Conservation (phyloP, 1,140 invertebrate species). For the Pemphigus obesinymphae region DNA sequence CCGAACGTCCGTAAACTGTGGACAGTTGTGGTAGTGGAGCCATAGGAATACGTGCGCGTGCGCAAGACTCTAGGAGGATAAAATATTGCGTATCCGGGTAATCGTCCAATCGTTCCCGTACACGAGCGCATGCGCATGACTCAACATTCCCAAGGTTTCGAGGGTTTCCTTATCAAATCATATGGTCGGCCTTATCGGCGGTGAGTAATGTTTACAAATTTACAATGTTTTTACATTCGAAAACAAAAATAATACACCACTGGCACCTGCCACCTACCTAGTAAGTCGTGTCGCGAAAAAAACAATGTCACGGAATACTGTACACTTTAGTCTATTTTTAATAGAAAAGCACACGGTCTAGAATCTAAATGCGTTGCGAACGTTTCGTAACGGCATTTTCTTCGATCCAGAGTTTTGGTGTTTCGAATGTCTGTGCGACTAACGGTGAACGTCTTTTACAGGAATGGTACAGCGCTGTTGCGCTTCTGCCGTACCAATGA, state of each 20-base stretch:
- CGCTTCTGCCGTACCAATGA: conserved; percentile 17
- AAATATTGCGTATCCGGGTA: not conserved
- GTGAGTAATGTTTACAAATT: not conserved
- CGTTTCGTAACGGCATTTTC: not conserved
- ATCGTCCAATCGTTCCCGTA: too few relatives aligned
- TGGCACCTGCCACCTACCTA: not conserved
- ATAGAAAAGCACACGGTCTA: not conserved
- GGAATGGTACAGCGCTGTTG: conserved; percentile 28
- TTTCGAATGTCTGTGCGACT: conserved; percentile 24
- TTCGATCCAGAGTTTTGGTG: not conserved
- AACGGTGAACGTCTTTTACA: conserved; percentile 15
- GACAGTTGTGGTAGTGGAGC: too few relatives aligned
- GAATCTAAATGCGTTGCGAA: not conserved
- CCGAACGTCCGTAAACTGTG: too few relatives aligned
- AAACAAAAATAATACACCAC: not conserved
- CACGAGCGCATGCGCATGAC: not conserved
- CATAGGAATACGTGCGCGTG: too few relatives aligned
- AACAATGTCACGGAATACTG: not conserved
- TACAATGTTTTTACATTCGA: not conserved
- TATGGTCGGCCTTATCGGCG: not conserved
- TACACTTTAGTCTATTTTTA: not conserved
- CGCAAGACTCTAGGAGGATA: too few relatives aligned
- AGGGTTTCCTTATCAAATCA: not conserved
- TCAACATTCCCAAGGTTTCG: not conserved
- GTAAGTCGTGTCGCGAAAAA: not conserved